Percentiles rank a stretch among this genome's conserved stretches.
These are phyloP conservation scores for Epinotia bilunana DNA, from an alignment of 2,888 invertebrate genomes.

Conservation along the genomic window DNA sequence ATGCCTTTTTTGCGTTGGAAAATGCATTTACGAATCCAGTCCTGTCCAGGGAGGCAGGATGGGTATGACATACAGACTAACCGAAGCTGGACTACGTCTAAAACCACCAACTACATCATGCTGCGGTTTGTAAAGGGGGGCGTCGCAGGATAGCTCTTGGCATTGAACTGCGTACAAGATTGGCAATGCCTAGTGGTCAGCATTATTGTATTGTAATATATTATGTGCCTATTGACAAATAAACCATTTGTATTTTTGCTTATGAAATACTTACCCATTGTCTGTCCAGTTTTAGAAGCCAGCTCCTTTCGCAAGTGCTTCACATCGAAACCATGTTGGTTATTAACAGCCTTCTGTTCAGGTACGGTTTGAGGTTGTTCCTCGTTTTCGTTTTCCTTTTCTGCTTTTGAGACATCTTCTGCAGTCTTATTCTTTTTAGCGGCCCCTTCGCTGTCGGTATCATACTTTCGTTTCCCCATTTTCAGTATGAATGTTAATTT, in stretches of 20 bases:
- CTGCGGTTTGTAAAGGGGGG: no score
- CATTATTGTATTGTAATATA: no score
- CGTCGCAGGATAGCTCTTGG: no score
- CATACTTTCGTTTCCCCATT: constrained; percentile 76
- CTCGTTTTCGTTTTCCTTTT: constrained; percentile 48
- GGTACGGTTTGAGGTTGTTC: constrained; percentile 65
- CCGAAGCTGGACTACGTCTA: no score
- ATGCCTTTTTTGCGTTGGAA: no score
- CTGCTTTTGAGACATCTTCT: constrained; percentile 51
- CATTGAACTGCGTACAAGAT: no score
- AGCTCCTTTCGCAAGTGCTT: constrained; percentile 85
- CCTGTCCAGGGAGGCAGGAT: no score
- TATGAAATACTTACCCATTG: constrained; percentile 75
- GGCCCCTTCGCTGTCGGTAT: constrained; percentile 54
- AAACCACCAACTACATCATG: no score
- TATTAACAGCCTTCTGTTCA: constrained; percentile 54
- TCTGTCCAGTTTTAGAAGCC: constrained; percentile 78
- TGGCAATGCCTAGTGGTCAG: no score
- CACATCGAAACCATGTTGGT: constrained; percentile 78
- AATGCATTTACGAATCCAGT: no score
- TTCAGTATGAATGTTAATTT: constrained; percentile 47
- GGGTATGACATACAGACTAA: no score
- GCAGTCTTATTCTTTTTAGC: constrained; percentile 61
- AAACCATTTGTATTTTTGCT: neutral
- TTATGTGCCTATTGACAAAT: neutral